Base-by-base conservation (phyloP, 2,113 vertebrate genomes). In the Typhlomys cinereus region DNA sequence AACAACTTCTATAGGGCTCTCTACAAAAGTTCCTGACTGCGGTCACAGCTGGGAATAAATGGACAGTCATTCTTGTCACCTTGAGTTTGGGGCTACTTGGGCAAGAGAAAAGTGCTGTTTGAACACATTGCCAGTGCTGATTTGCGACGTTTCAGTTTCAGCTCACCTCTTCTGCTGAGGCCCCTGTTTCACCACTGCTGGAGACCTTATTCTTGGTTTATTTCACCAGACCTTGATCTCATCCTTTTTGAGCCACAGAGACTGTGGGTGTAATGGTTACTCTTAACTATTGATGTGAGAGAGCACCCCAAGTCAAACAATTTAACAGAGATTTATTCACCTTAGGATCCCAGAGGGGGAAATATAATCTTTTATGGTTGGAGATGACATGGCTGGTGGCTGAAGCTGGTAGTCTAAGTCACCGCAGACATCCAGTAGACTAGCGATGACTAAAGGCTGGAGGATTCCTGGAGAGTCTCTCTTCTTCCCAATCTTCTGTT, bases 161-260 rank as follows among this genome's bases (percentile, higher is more conserved):
- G 21, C 8, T 52, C 31, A 15, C 2, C 18, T 50, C 27, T 23
- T 29, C 34, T 82, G 39, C 17, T 4, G 14, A 74, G 27, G 25
- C 17, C 29, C 31, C 20, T 18, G 1, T 5, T 1, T 41, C 21
- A 36, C 17, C 21, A 1, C 0, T 36, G 29, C 29, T n/a, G 13
- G 29, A 92, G 75, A 15, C 9, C 7, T 21, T 67, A 3, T 1
- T n/a, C 29, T 27, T 74, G 4, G 36, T 31, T 39, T n/a, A n/a
- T 48, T 41, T 71, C 27, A 31, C 0, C 7, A 70, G 29, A 52
- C 34, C 66, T n/a, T 34, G 17, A 13, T 17, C 4, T 11, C 5
- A 1, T 50, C 34, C 78, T 52, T 11, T 25, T 7, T 48, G 34
- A 83, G n/a, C 54, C 5, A 21, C 18, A 59, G 52, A 85, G 18